Evolutionary conservation across 2,888 invertebrate genomes (phyloP).

Genomic region (Palloptera scutellata): DNA sequence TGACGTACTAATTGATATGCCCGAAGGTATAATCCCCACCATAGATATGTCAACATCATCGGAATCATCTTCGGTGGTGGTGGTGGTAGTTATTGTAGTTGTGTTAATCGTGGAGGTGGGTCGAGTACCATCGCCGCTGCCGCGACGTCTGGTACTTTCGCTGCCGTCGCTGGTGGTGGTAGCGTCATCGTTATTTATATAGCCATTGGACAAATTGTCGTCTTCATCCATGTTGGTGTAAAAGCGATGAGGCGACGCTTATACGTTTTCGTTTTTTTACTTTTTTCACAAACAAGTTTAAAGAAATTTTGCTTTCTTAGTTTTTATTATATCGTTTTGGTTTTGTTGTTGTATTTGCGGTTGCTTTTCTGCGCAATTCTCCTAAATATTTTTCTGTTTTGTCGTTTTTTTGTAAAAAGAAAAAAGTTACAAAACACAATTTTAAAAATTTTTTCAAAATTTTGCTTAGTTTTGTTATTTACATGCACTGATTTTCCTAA

Average conservation of each 20-base stretch:
- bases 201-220: slow-evolving; percentile 52
- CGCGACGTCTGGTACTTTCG: slow-evolving; percentile 1
- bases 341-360: no score
- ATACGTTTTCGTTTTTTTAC: slow-evolving; percentile 1
- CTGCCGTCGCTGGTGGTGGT: background rate
- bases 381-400: no score
- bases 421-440: background rate
- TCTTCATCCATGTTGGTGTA: slow-evolving; percentile 55
- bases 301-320: no score
- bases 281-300: background rate
- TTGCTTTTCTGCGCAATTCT: no score
- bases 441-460: background rate
- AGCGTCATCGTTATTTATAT: slow-evolving; percentile 43
- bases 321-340: no score
- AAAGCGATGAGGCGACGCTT: background rate
- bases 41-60: slow-evolving; percentile 43
- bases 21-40: slow-evolving; percentile 37
- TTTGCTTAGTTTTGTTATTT: background rate
- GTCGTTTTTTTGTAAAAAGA: no score
- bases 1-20: slow-evolving; percentile 27
- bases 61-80: slow-evolving; percentile 34
- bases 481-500: background rate
- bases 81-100: slow-evolving; percentile 22
- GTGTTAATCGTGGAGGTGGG: background rate
- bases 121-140: background rate